Evolutionary conservation across 2,888 invertebrate genomes (phyloP), one percentile per base, ranked within the genome.

Genomic region (Oscheius sp.): DNA sequence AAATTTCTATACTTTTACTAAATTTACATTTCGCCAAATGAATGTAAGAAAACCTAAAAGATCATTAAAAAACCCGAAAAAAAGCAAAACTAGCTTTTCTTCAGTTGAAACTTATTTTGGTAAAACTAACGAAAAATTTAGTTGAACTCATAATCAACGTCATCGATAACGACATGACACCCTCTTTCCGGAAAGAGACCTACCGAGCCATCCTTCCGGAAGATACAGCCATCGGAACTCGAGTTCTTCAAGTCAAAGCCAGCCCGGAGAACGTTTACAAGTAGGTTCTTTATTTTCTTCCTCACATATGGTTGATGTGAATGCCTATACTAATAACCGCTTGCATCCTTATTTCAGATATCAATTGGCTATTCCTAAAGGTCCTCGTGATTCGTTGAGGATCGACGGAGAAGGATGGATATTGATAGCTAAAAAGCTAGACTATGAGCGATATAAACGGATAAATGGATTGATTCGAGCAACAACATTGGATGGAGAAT

Each of bases 61-160:
- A n/a, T n/a, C n/a, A n/a, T n/a, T n/a, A n/a, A n/a, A n/a, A n/a
- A n/a, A n/a, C n/a, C n/a, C 51, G 26, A 9, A 3, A 22, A 9
- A 50, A 9, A n/a, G n/a, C n/a, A 50, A 17, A 50, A 49, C 14
- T 12, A 12, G 14, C 38, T 38, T 38, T 14, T 38, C n/a, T n/a
- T n/a, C n/a, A n/a, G n/a, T n/a, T n/a, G n/a, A n/a, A n/a, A n/a
- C n/a, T n/a, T n/a, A n/a, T n/a, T n/a, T n/a, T n/a, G n/a, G n/a
- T n/a, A 9, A n/a, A n/a, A n/a, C n/a, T n/a, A n/a, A n/a, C n/a
- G n/a, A n/a, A n/a, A n/a, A n/a, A n/a, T 54, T 65, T 33, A 45
- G 77, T 77, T 5, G 77, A 77, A 36, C 51, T 77, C 44, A 77
- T 77, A 12, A 77, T 77, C 44, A 75, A 75, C 36, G 73, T 77